Conservation (phyloP, 2,888 invertebrate genomes). For the Cephonodes hylas region DNA sequence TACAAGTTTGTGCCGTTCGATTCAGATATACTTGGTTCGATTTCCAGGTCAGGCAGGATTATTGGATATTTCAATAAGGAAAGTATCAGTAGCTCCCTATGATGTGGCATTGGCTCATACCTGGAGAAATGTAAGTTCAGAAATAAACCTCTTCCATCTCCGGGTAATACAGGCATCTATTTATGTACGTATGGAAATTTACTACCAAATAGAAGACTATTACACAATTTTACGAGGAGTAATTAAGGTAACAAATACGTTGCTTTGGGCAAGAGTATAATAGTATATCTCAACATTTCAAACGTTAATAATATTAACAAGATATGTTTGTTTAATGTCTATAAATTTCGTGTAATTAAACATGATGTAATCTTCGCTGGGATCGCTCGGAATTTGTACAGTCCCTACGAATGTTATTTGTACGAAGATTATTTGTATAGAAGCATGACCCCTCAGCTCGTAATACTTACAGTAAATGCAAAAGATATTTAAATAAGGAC, state of each 20-base stretch:
- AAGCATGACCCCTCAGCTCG: neutral
- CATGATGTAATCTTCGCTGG: slow-evolving; percentile 21
- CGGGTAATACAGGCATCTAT: too few relatives aligned
- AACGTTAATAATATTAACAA: slow-evolving; percentile 23
- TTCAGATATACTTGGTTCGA: too few relatives aligned
- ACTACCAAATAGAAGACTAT: neutral
- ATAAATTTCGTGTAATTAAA: slow-evolving; percentile 33
- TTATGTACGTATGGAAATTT: too few relatives aligned
- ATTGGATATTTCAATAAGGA: too few relatives aligned
- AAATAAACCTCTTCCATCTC: too few relatives aligned
- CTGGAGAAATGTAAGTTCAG: too few relatives aligned
- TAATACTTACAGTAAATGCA: neutral
- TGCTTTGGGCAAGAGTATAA: slow-evolving; percentile 16
- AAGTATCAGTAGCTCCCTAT: too few relatives aligned
- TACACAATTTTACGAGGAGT: neutral
- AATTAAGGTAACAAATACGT: neutral
- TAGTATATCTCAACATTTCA: slow-evolving; percentile 19
- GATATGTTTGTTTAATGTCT: slow-evolving; percentile 35
- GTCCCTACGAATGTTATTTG: neutral
- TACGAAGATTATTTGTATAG: neutral
- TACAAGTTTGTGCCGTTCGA: too few relatives aligned
- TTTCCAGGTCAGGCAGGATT: too few relatives aligned
- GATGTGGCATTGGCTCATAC: too few relatives aligned
- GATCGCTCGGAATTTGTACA: slow-evolving; percentile 7
- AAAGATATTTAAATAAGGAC: neutral